Evolutionary conservation across 2,888 invertebrate genomes (phyloP).

Genomic region (Tromatobia lineatoria): DNA sequence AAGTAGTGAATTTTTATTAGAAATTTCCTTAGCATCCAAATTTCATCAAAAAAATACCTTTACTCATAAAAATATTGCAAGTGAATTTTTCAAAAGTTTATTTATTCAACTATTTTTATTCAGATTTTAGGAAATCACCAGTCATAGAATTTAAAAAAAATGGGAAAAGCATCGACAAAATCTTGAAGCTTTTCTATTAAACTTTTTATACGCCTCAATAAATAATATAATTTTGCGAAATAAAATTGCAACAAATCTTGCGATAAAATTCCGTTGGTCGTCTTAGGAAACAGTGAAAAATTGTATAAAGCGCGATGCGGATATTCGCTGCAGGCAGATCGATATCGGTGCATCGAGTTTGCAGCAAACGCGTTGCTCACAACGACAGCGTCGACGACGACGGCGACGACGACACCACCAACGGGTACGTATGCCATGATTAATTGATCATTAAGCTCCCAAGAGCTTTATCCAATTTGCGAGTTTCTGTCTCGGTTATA

Average conservation of each 20-base stretch:
- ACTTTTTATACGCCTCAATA: background rate
- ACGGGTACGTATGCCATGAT: constrained; percentile 32
- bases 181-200: too few species aligned
- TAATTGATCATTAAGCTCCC: constrained; percentile 55
- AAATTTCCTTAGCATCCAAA: background rate
- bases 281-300: background rate
- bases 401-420: constrained; percentile 7
- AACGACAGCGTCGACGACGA: constrained; percentile 14
- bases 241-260: background rate
- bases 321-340: constrained; percentile 40
- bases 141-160: too few species aligned
- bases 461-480: constrained; percentile 47
- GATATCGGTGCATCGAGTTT: constrained; percentile 52
- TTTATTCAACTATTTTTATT: too few species aligned
- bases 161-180: too few species aligned
- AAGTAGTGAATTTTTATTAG: background rate
- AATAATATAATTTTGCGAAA: background rate
- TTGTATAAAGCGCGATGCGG: constrained; percentile 28
- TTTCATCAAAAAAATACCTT: background rate
- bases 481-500: constrained; percentile 6
- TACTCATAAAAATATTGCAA: background rate
- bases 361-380: constrained; percentile 19
- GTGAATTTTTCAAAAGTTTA: background rate
- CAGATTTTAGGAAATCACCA: too few species aligned
- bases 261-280: background rate